phyloP scores from a whole-genome alignment of 2,113 vertebrate species.

The Cyanocitta stelleri region DNA sequence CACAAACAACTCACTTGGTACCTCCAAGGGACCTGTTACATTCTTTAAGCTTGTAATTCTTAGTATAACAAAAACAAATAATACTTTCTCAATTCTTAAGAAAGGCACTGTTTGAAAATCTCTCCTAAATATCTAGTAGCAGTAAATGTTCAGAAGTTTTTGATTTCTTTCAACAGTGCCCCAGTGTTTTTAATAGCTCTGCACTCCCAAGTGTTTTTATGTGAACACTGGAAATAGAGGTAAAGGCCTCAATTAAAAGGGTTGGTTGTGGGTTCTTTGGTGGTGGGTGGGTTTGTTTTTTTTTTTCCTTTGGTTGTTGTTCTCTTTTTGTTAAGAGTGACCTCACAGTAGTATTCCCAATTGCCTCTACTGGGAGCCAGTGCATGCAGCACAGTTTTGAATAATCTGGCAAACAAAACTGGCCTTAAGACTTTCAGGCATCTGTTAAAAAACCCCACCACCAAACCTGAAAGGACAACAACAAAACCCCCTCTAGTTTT shows the following conservation, averaged over 20 bases:
- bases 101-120: not conserved
- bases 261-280: accelerated
- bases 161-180: not conserved
- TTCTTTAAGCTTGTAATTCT: not conserved
- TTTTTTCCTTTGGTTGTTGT: not conserved
- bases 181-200: not conserved
- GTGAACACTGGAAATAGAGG: not conserved
- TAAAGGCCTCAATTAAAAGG: not conserved
- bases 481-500: not conserved
- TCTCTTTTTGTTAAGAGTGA: not conserved
- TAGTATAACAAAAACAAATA: not conserved
- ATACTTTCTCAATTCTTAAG: not conserved
- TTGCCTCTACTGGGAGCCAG: not conserved
- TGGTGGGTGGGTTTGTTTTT: accelerated
- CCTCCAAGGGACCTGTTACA: not conserved
- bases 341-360: not conserved
- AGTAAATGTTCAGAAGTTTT: not conserved
- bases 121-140: not conserved
- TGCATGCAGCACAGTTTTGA: not conserved
- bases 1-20: not conserved
- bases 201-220: not conserved
- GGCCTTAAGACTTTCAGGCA: not conserved
- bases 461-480: not conserved
- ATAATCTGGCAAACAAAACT: not conserved
- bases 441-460: not conserved